phyloP scores from a whole-genome alignment of 2,797 vertebrate species.

The Cirrhinus mrigala region DNA sequence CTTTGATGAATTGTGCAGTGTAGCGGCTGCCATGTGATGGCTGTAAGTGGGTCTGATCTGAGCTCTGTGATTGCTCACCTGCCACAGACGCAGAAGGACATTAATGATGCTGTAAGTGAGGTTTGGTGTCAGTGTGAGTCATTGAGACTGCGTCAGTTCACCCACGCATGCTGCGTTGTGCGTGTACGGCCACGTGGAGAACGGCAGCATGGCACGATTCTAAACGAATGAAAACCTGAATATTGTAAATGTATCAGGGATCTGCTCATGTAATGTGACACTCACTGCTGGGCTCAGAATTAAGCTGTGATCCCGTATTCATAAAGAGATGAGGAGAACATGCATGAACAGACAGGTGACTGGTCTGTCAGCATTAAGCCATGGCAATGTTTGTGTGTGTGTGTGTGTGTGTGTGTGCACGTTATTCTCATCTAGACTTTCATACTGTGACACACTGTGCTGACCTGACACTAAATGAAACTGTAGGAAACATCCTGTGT shows the following conservation, averaged over 20 bases:
- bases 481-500: constrained; percentile 14
- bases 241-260: constrained; percentile 45
- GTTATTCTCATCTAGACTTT: constrained; percentile 45
- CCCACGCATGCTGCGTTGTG: constrained; percentile 62
- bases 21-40: constrained; percentile 1
- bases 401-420: constrained; percentile 50
- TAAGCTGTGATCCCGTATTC: constrained; percentile 40
- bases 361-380: constrained; percentile 15
- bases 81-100: constrained; percentile 58
- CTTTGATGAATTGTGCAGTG: constrained; percentile 21
- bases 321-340: constrained; percentile 45
- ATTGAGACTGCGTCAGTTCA: constrained; percentile 73
- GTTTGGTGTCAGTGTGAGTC: constrained; percentile 72
- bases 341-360: constrained; percentile 37
- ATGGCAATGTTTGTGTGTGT: constrained; percentile 7
- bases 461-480: constrained; percentile 57
- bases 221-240: constrained; percentile 35
- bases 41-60: constrained; percentile 4
- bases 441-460: constrained; percentile 57
- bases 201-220: constrained; percentile 29
- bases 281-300: constrained; percentile 22
- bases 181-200: constrained; percentile 43
- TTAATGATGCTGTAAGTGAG: constrained; percentile 59
- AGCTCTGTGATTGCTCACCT: constrained; percentile 47
- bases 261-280: constrained; percentile 46